phyloP scores from a whole-genome alignment of 2,888 invertebrate species.

The Dorcus parallelipipedus region DNA sequence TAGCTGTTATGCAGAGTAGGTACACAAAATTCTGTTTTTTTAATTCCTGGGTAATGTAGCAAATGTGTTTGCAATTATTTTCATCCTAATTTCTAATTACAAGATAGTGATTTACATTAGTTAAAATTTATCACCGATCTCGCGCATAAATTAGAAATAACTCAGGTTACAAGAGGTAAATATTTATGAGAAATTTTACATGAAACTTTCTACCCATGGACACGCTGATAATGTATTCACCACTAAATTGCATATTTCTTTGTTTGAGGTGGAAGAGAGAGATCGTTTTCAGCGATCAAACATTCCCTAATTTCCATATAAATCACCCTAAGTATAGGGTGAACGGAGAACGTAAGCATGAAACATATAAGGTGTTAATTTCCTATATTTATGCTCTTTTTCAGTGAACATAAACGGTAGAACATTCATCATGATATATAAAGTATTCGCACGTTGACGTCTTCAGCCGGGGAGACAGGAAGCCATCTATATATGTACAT shows the following conservation, averaged over 20 bases:
- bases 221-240: not conserved
- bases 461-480: conserved; percentile 1
- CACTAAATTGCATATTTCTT: not conserved
- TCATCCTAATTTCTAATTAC: too few relatives aligned
- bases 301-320: conserved; percentile 21
- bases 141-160: too few relatives aligned
- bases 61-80: too few relatives aligned
- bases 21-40: too few relatives aligned
- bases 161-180: not conserved
- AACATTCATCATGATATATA: conserved; percentile 17
- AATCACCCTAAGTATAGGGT: conserved; percentile 24
- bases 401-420: conserved; percentile 20
- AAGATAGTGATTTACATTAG: too few relatives aligned
- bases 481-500: conserved; percentile 1
- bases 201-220: not conserved
- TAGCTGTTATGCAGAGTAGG: too few relatives aligned
- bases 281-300: not conserved
- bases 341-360: conserved; percentile 6
- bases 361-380: conserved; percentile 26
- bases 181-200: not conserved
- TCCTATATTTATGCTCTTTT: conserved; percentile 25
- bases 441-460: conserved; percentile 5
- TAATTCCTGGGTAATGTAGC: too few relatives aligned
- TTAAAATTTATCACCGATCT: too few relatives aligned
- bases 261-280: not conserved